Base-by-base conservation (phyloP, 2,113 vertebrate species). In the Ondatra zibethicus region DNA sequence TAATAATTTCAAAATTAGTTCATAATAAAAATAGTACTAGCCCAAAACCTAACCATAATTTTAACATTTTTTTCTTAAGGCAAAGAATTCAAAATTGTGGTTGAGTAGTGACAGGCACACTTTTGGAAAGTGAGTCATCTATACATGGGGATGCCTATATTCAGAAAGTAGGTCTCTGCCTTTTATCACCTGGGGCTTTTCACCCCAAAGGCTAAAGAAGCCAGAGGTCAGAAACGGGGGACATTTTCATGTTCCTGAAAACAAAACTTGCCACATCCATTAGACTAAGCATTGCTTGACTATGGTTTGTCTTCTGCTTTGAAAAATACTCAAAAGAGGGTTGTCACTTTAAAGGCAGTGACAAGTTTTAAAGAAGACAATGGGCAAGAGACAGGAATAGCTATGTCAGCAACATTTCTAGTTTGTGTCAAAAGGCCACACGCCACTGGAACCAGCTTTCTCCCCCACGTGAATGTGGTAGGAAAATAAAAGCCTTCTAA, bases 101-200 rank as follows among this genome's bases (percentile, higher is more conserved):
- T 61, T 42, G 88, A 95, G 76, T 65, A 92, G 78, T 75, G 58
- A 86, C 89, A 87, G 96, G 89, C 5, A 7, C 7, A 82, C 33
- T 93, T 94, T 96, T 70, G 61, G 76, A 65, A 91, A 89, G 5
- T 55, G 87, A 95, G 73, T 97, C 91, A 92, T 96, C 29, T 61
- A 42, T 82, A 87, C 68, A 84, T 0, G 55, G 47, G 93, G 63
- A 87, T 68, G 52, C 61, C 88, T 91, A 47, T 72, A 47, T 93
- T 85, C 88, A 96, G 76, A 97, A 94, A 91, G 88, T 78, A 97
- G 86, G 77, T 82, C 73, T 92, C 55, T 87, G 93, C 66, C 89
- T 96, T 96, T 96, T 88, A 94, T 96, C 89, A 87, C 42, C 76
- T 72, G 33, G 65, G 65, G 95, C 89, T 95, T 95, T 95, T 94